Base-by-base conservation (phyloP, 1,140 invertebrate genomes). In the Theocolax elegans region DNA sequence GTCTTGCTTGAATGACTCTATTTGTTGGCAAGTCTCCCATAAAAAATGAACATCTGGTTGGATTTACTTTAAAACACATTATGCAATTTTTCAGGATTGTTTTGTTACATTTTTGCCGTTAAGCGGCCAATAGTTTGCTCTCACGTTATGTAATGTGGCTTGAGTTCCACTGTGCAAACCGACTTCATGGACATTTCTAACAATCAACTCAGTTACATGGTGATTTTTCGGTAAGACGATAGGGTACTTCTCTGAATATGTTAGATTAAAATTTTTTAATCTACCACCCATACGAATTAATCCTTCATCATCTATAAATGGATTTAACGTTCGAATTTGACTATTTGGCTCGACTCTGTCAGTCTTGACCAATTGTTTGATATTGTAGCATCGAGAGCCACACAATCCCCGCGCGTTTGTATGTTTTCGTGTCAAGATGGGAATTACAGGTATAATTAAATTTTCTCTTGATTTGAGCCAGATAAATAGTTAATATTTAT, bases 11-110 rank as follows among this genome's bases (percentile, higher is more conserved):
- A 72, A 48, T 48, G 0, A 83, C 58, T 46, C 81, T 56, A 13
- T 58, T 25, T 9, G 48, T 38, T 9, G 82, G 83, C 8, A 85
- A 67, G 29, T 81, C 73, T 29, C 77, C 80, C 83, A 84, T 84
- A 0, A 77, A 10, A 42, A 80, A 74, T 10, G 60, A 9, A 19
- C 35, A 46, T 0, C 44, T 48, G n/a, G 29, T 42, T 10, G 72
- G 67, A 1, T 62, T 67, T 0, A 53, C 12, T 46, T 59, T 12
- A 19, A 62, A 67, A 63, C 76, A 82, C 0, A 12, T 25, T 0
- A 77, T 38, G 71, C 79, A 80, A 3, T 75, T 68, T 0, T 54
- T 54, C 12, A 80, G 40, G 7, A 74, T 35, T n/a, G 48, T 59
- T 46, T 60, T 72, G 9, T 74, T 66, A n/a, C n/a, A n/a, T n/a